These are phyloP conservation scores for Callinectes sapidus DNA, from an alignment of 2,888 invertebrate species.

Conservation along the genomic window DNA sequence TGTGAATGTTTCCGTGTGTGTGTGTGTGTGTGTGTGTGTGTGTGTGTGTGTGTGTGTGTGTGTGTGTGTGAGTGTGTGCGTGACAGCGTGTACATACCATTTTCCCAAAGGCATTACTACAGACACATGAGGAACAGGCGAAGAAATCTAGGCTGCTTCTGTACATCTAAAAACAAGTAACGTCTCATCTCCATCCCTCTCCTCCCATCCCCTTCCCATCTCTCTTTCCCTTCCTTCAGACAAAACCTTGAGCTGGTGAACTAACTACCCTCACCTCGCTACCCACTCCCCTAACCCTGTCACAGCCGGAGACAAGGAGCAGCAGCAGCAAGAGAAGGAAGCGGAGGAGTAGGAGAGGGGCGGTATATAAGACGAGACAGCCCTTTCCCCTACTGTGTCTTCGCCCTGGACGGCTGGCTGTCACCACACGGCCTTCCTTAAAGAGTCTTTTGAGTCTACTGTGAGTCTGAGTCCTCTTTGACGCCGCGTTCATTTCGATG, in stretches of 20 bases:
- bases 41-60: not conserved
- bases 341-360: not conserved
- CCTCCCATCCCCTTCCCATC: not conserved
- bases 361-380: not conserved
- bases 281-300: not conserved
- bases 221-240: not conserved
- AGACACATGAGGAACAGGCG: not conserved
- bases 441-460: not conserved
- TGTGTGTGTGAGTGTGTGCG: no score
- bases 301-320: slow-evolving; percentile 1
- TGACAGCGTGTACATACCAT: slow-evolving; percentile 13
- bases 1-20: not conserved
- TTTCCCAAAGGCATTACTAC: not conserved
- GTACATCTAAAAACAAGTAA: not conserved
- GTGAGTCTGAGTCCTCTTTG: no score
- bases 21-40: slow-evolving; percentile 1
- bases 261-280: not conserved
- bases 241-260: not conserved
- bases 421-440: not conserved
- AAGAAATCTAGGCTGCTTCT: not conserved
- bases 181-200: not conserved
- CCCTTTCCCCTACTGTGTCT: not conserved
- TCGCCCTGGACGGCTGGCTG: not conserved
- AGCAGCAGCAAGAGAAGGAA: not conserved
- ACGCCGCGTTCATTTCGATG: not conserved